Evolutionary conservation across 2,888 invertebrate genomes (phyloP), one percentile per base, ranked within the genome.

Genomic region (Leptodirus hochenwartii): DNA sequence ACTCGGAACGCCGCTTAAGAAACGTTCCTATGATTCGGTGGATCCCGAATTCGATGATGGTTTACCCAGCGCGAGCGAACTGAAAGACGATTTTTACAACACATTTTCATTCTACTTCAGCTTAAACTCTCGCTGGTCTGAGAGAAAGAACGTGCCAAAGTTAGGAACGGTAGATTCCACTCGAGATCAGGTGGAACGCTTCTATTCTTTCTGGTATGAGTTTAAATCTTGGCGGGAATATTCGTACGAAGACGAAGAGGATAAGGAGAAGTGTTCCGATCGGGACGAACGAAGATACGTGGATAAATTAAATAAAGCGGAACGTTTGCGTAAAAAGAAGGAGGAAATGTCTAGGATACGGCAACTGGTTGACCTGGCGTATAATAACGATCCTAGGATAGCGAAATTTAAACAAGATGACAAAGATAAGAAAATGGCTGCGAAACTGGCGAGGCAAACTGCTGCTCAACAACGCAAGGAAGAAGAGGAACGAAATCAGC

Each of bases 161-260:
- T 60, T 99, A 27, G 68, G 77, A 9, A 70, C 74, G 47, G 66
- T 69, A n/a, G 62, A 77, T 34, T 73, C 82, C 30, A 59, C 74
- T 2, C 65, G 88, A 30, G 77, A 78, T 39, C 73, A 81, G 45
- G 95, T 99, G 1, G 90, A 96, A 49, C 59, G 64, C 26, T 99
- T 99, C 58, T 98, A 99, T 53, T 75, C 80, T 10, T 98, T 95
- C 55, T 98, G 98, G 98, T 95, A 84, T 54, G 79, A 88, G 46
- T 98, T 96, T 58, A 90, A 93, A 41, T 95, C 96, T 0, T 99
- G 98, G 98, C 68, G 98, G 37, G 98, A 99, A 53, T 99, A 82
- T 58, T 96, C 96, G 2, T 99, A 98, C 53, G 61, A 93, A 41
- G 98, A 99, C 51, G 95, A 96, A 57, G 96, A 98, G 52, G 96